Conservation (phyloP, 2,797 vertebrate genomes). For the Pseudochirops corinnae region DNA sequence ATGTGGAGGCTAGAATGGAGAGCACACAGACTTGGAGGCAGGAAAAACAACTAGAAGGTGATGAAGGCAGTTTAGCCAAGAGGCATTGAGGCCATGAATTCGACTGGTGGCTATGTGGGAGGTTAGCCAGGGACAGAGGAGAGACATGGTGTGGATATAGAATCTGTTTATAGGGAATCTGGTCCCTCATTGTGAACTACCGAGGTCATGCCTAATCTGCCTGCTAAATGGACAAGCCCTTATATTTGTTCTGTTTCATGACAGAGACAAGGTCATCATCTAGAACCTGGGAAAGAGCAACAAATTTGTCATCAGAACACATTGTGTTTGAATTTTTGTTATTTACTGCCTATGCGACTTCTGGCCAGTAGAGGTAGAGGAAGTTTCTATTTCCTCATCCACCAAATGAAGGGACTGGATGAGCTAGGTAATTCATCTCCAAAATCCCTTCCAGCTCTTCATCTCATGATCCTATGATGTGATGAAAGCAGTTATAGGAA, state of each 20-base stretch:
- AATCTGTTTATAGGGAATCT: neutral
- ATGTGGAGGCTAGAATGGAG: neutral
- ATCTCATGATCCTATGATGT: neutral
- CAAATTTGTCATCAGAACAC: neutral
- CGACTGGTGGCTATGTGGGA: neutral
- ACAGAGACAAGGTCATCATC: neutral
- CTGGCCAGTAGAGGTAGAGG: neutral
- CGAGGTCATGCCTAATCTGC: neutral
- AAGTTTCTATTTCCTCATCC: neutral
- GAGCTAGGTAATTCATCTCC: neutral
- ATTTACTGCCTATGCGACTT: neutral
- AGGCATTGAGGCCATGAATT: neutral
- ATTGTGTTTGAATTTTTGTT: neutral
- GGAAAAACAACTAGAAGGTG: neutral
- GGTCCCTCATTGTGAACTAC: neutral
- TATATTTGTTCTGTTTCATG: neutral
- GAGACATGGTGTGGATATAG: neutral
- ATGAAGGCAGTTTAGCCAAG: neutral
- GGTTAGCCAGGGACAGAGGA: neutral
- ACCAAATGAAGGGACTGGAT: neutral
- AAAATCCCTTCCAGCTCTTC: neutral
- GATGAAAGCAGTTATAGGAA: accelerated
- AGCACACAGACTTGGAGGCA: neutral
- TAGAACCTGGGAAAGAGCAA: neutral
- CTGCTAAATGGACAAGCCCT: neutral